phyloP scores from a whole-genome alignment of 2,113 vertebrate species.

The Coreoperca whiteheadi region DNA sequence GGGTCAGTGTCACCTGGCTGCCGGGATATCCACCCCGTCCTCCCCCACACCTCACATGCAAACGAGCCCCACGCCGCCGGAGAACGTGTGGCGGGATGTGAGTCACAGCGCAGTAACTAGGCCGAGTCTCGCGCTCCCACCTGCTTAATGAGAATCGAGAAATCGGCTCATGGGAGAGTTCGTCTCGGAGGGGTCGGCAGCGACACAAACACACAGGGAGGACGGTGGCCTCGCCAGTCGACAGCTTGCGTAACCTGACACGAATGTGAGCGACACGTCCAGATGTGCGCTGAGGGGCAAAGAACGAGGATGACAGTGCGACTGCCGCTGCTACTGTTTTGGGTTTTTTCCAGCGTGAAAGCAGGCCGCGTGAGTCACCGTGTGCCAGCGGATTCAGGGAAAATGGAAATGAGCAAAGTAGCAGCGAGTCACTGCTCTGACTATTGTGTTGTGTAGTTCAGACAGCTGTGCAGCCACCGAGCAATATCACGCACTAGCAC shows the following conservation, averaged over 20 bases:
- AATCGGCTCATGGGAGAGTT: neutral
- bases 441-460: neutral
- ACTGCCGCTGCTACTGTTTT: conserved; percentile 14
- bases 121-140: neutral
- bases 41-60: conserved; percentile 38
- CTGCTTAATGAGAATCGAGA: neutral
- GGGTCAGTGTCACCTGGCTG: conserved; percentile 56
- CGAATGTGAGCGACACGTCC: conserved; percentile 23
- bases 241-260: conserved; percentile 26
- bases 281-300: conserved; percentile 42
- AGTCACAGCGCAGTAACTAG: neutral
- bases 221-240: neutral
- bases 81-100: neutral
- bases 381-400: neutral
- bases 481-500: neutral
- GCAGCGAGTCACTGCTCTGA: conserved; percentile 5
- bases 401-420: conserved; percentile 30
- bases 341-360: conserved; percentile 49
- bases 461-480: conserved; percentile 12
- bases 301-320: neutral
- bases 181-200: neutral
- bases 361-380: conserved; percentile 48
- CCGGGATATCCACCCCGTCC: conserved; percentile 13
- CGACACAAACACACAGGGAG: neutral
- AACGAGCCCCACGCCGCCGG: neutral